Evolutionary conservation across 1,140 invertebrate genomes (phyloP), one percentile per base, ranked within the genome.

Genomic region (Cataglyphis hispanica): DNA sequence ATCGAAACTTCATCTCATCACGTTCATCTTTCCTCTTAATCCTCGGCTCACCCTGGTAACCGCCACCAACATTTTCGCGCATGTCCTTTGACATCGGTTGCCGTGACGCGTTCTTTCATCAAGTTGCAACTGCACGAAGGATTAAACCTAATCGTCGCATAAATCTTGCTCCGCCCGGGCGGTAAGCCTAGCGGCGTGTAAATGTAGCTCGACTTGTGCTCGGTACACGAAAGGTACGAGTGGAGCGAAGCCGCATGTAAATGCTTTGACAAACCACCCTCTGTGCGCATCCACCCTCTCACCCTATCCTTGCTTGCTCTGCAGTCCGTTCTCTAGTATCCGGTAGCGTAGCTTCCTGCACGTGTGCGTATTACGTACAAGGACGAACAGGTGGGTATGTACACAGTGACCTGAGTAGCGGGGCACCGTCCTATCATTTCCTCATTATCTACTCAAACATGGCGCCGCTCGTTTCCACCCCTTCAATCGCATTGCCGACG

Each of bases 381-480:
- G 69, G 70, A 76, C 70, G 43, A 76, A 63, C 67, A 76, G 69
- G 58, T 75, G 81, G 81, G 56, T 83, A 83, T 70, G 37, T 72
- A 40, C 78, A 81, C 66, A 22, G 50, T 70, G 78, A 81, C 64
- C 77, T 27, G 40, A 81, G 66, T 50, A 58, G 27, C 22, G 67
- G 10, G 13, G 25, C 34, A 34, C 19, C 34, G 53, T 72, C 72
- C 87, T 81, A 90, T 90, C 85, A 81, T 91, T 86, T 88, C 60
- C 87, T 90, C 89, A 89, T 90, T 90, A 91, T 84, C 85, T 66
- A 78, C 77, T 88, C 85, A 86, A 85, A 87, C 83, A 81, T 70
- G 70, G 67, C 75, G 81, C 22, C 37, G 64, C 46, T 56, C 19
- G 50, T 81, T 81, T 81, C 66, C 50, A 70, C 50, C 37, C 46